phyloP scores from a whole-genome alignment of 2,113 vertebrate genomes.

The Eonycteris spelaea region DNA sequence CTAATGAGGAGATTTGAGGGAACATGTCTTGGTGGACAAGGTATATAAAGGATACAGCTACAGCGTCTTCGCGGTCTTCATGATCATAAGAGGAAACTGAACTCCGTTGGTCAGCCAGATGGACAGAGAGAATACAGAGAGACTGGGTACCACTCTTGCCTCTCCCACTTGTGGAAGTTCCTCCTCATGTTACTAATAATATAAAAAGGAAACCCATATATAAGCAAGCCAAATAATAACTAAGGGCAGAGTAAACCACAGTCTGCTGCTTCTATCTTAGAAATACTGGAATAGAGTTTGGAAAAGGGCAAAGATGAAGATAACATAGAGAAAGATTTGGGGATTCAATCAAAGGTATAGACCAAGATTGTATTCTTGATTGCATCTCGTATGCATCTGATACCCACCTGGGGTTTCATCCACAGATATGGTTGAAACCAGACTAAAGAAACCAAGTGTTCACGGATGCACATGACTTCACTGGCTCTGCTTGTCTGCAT shows the following conservation, averaged over 20 bases:
- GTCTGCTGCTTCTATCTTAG: neutral
- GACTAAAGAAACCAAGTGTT: neutral
- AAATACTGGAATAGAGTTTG: neutral
- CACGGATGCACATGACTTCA: neutral
- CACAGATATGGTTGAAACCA: neutral
- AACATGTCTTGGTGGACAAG: constrained; percentile 37
- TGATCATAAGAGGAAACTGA: neutral
- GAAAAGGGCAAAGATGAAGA: neutral
- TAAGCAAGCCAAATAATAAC: neutral
- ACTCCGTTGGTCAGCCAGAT: neutral
- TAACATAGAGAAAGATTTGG: neutral
- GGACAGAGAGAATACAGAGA: neutral
- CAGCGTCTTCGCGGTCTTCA: neutral
- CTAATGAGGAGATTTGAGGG: constrained; percentile 39
- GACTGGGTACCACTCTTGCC: neutral
- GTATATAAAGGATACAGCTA: neutral
- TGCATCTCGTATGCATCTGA: neutral
- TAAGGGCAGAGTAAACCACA: neutral
- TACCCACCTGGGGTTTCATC: neutral
- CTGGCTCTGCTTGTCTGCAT: neutral
- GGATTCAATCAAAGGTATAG: neutral
- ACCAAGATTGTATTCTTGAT: neutral
- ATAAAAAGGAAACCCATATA: neutral
- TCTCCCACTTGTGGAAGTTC: neutral
- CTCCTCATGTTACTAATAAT: neutral